A percentile compares a stretch with the other conserved stretches of the same genome.
phyloP scores from a whole-genome alignment of 30 jellyfish, hydroid and myxozoan genomes.

The Aurelia sp. region DNA sequence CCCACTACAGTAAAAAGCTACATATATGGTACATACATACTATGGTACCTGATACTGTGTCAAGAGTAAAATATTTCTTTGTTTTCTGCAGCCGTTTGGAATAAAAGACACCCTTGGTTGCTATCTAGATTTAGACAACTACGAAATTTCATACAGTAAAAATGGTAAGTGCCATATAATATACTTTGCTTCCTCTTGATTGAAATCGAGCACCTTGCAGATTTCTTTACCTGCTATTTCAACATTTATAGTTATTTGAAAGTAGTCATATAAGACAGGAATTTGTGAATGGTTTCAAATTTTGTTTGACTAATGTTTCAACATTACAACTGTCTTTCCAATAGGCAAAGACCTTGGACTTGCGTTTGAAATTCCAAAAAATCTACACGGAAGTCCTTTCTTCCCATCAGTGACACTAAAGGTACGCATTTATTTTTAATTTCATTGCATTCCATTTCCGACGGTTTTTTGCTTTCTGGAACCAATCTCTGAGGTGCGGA shows the following conservation, averaged over 20 bases:
- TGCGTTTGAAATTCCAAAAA: constrained; percentile 86
- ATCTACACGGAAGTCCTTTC: constrained; percentile 78
- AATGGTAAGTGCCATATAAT: constrained; percentile 73
- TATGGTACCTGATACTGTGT: no score
- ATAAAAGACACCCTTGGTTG: constrained; percentile 94
- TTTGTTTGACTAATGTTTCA: no score
- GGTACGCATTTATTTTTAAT: constrained; percentile 34
- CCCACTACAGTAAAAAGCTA: no score
- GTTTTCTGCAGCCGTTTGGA: constrained; percentile 88
- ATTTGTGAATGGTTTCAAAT: no score
- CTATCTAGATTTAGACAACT: constrained; percentile 76
- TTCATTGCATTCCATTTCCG: neutral
- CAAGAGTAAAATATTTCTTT: neutral
- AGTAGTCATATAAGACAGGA: no score
- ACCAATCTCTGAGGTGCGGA: neutral
- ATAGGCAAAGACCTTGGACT: constrained; percentile 88
- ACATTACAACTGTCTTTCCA: no score
- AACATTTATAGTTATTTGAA: no score
- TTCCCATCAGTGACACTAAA: constrained; percentile 97
- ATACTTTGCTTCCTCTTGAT: no score
- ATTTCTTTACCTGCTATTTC: no score
- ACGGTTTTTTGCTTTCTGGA: neutral
- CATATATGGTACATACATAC: no score
- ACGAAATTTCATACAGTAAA: constrained; percentile 86
- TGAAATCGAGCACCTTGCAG: no score